Evolutionary conservation across 2,888 invertebrate species (phyloP), one percentile per base, ranked within the genome.

Genomic region (Drosophila ochracea): DNA sequence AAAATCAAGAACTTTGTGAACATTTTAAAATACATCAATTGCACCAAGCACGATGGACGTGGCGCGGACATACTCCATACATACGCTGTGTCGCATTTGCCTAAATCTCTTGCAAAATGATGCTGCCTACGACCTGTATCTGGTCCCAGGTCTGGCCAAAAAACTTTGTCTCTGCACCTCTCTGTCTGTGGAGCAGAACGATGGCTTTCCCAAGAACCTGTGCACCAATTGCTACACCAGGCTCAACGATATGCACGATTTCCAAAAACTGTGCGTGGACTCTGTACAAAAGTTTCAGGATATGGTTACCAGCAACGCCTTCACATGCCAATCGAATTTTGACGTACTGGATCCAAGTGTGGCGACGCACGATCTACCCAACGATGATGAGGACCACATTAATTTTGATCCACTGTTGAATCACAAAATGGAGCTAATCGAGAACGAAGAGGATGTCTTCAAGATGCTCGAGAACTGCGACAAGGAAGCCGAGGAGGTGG

Each of bases 1-100:
- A 76, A 71, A 75, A 59, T 59, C 59, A 49, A 75, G 49, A 62
- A 72, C 31, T 54, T 66, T 79, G 64, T 30, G 67, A 64, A 49
- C 31, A n/a, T 33, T 21, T 43, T 10, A 37, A 47, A 61, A 47
- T 39, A 33, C 11, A 11, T 35, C 43, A 37, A 53, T 30, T n/a
- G 33, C 62, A 58, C 16, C 49, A 43, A 53, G 28, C 78, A 89
- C 75, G 50, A 86, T 86, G 85, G 86, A 86, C 68, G 90, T 75
- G 80, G 89, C 87, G 55, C 66, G 79, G 63, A 78, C 76, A 30
- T 85, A 79, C 50, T 84, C 83, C 67, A 88, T 91, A 58, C 80
- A 92, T 65, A 86, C 92, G 67, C 81, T 92, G 67, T 92, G 92
- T 78, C 93, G 93, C 39, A 92, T 93, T 37, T 92, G 92, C 61